Evolutionary conservation across 2,797 vertebrate species (phyloP).

Genomic region (Antrozous pallidus): DNA sequence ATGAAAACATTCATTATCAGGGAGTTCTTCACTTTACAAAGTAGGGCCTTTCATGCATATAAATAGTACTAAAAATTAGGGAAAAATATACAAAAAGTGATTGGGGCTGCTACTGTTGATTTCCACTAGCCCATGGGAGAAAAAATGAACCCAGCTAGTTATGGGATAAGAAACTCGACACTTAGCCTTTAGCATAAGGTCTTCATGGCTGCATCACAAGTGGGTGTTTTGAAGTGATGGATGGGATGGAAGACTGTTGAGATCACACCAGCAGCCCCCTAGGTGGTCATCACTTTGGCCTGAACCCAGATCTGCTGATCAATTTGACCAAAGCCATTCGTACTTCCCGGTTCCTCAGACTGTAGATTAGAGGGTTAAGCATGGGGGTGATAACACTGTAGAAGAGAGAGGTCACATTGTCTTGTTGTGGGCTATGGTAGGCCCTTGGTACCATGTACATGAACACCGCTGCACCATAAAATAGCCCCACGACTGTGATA

Average conservation of each 20-base stretch:
- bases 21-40: neutral
- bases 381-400: conserved; percentile 39
- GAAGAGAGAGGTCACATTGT: conserved; percentile 43
- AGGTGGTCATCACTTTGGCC: neutral
- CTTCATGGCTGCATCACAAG: neutral
- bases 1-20: neutral
- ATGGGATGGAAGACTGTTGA: neutral
- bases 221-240: neutral
- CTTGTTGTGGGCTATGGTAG: conserved; percentile 7
- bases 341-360: conserved; percentile 37
- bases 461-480: neutral
- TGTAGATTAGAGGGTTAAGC: conserved; percentile 57
- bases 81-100: neutral
- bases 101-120: neutral
- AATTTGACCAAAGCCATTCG: neutral
- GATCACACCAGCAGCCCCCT: neutral
- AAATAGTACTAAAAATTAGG: neutral
- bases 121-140: neutral
- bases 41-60: neutral
- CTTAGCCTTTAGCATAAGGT: neutral
- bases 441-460: conserved; percentile 41
- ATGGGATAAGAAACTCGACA: neutral
- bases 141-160: neutral
- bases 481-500: neutral
- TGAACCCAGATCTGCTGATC: neutral